These are phyloP conservation scores for Fringilla coelebs DNA, from an alignment of 2,797 vertebrate species.

Conservation along the genomic window DNA sequence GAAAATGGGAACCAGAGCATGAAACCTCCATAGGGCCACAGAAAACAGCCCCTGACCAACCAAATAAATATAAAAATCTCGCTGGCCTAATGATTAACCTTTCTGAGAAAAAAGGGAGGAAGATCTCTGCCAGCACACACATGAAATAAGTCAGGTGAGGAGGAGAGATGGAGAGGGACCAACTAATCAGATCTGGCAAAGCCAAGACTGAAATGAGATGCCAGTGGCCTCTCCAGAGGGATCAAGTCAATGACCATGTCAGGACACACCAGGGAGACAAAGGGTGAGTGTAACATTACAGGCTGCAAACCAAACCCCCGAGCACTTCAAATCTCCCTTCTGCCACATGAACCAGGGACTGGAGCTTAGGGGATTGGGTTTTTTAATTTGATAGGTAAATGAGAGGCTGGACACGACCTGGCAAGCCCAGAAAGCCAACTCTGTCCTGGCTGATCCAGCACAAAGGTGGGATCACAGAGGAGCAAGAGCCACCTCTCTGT, in stretches of 20 bases:
- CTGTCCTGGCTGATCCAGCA: background rate
- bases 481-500: background rate
- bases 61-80: background rate
- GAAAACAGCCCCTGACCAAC: background rate
- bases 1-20: background rate
- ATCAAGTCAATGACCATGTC: background rate
- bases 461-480: background rate
- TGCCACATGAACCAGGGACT: background rate
- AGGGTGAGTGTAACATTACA: background rate
- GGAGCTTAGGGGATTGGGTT: background rate
- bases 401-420: background rate
- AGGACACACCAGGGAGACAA: background rate
- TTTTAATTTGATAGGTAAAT: background rate
- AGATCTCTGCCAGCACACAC: background rate
- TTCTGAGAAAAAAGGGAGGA: no score
- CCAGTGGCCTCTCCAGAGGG: background rate
- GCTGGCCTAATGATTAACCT: conserved; percentile 26
- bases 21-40: background rate
- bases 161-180: background rate
- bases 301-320: background rate
- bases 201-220: background rate
- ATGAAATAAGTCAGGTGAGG: background rate
- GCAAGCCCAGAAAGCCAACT: background rate
- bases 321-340: background rate
- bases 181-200: background rate